Evolutionary conservation across 2,113 vertebrate genomes (phyloP).

Genomic region (Pheucticus melanocephalus): DNA sequence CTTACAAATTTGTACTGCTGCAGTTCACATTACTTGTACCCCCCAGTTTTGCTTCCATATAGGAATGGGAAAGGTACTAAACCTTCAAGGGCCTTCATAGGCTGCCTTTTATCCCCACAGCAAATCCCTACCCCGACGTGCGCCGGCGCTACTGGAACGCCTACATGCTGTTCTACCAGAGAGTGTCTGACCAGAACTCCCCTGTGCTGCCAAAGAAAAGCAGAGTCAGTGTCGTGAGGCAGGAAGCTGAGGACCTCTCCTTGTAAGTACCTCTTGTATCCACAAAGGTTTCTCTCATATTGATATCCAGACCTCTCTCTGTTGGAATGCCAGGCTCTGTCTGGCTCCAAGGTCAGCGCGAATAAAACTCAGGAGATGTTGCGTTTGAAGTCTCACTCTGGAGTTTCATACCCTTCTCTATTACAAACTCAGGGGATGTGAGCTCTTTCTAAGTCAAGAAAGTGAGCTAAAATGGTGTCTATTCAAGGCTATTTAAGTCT

Average conservation of each 20-base stretch:
- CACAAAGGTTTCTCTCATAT: neutral
- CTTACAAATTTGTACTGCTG: neutral
- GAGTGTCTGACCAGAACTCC: slow-evolving; percentile 94
- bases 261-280: slow-evolving; percentile 78
- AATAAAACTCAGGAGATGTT: neutral
- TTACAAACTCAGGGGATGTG: neutral
- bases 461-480: neutral
- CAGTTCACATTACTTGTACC: neutral
- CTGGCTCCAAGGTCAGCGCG: neutral
- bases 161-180: slow-evolving; percentile 98
- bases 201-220: slow-evolving; percentile 97
- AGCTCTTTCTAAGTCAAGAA: neutral
- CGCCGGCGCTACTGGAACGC: slow-evolving; percentile 97
- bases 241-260: slow-evolving; percentile 94
- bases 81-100: neutral
- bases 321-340: neutral
- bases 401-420: neutral
- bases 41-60: neutral
- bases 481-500: neutral
- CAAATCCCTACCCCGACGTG: slow-evolving; percentile 94
- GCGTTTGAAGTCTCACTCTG: neutral
- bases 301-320: neutral
- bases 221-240: slow-evolving; percentile 93
- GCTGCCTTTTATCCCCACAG: slow-evolving; percentile 64
- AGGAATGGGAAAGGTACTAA: neutral